These are phyloP conservation scores for Ceratina japonica DNA, from an alignment of 1,140 invertebrate genomes.

Conservation along the genomic window DNA sequence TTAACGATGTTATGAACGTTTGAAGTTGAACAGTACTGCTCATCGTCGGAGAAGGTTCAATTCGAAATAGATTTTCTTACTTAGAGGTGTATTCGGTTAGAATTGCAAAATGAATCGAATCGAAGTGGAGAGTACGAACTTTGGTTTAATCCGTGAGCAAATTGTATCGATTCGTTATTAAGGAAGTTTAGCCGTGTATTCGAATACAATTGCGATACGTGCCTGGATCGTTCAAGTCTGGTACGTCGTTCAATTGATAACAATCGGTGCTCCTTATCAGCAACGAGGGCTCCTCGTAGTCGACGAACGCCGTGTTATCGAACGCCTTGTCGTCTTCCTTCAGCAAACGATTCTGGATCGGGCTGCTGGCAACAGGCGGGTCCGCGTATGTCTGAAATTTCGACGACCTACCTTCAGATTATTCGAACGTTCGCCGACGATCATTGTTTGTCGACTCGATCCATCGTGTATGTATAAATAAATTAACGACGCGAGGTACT, in stretches of 20 bases:
- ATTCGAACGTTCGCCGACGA: conserved; percentile 5
- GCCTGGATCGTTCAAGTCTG: conserved; percentile 74
- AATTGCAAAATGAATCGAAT: no score
- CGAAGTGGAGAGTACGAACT: neutral
- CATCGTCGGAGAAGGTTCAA: neutral
- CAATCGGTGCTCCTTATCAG: conserved; percentile 83
- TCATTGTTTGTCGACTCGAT: neutral
- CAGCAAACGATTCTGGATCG: conserved; percentile 64
- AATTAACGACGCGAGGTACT: conserved; percentile 49
- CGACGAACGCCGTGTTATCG: conserved; percentile 87
- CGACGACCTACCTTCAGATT: conserved; percentile 42
- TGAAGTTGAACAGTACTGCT: no score
- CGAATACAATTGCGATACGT: neutral
- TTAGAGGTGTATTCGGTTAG: no score
- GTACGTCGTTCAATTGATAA: conserved; percentile 83
- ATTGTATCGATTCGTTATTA: no score
- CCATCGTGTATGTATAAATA: conserved; percentile 12
- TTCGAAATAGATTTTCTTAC: neutral
- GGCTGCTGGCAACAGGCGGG: conserved; percentile 66
- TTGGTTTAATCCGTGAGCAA: no score
- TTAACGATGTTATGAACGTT: no score
- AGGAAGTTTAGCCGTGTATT: no score
- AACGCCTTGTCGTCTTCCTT: conserved; percentile 79
- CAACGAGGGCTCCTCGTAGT: conserved; percentile 86
- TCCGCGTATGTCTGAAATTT: conserved; percentile 73